Conservation (phyloP, 2,113 vertebrate genomes). For the Probosciger aterrimus region DNA sequence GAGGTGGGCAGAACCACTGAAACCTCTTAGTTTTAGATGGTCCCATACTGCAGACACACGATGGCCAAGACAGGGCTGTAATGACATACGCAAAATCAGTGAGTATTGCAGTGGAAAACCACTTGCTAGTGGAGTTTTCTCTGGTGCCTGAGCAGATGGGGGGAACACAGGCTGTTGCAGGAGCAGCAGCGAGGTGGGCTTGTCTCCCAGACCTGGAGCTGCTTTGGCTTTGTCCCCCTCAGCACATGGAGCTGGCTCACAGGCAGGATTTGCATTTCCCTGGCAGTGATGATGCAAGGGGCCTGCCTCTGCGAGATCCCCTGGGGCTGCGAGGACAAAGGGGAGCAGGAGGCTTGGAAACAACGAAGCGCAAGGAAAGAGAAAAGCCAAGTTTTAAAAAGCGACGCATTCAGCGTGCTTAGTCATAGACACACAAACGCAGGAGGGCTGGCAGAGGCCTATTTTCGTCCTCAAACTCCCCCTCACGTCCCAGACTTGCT, state of each 20-base stretch:
- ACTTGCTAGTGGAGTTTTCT: background rate
- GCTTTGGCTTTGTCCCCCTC: background rate
- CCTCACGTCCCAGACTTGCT: conserved; percentile 30
- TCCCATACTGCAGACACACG: accelerated
- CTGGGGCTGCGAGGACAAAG: conserved; percentile 1
- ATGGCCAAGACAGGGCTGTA: background rate
- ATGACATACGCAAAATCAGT: background rate
- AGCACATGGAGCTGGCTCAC: background rate
- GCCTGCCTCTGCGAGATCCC: background rate
- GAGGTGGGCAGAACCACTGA: background rate
- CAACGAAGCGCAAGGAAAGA: background rate
- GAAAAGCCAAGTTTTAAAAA: conserved; percentile 19
- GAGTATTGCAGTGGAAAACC: background rate
- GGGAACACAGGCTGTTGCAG: background rate
- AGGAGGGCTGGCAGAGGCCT: conserved; percentile 35
- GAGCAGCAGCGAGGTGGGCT: background rate
- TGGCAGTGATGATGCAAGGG: background rate
- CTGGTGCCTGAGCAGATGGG: background rate
- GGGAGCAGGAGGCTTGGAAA: conserved; percentile 9
- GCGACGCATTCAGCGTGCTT: background rate
- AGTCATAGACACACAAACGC: background rate
- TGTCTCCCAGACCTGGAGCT: background rate
- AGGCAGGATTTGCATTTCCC: background rate
- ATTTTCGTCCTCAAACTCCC: conserved; percentile 52
- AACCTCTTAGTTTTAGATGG: background rate